Base-by-base conservation (phyloP, 2,888 invertebrate genomes). In the Agriotes lineatus region DNA sequence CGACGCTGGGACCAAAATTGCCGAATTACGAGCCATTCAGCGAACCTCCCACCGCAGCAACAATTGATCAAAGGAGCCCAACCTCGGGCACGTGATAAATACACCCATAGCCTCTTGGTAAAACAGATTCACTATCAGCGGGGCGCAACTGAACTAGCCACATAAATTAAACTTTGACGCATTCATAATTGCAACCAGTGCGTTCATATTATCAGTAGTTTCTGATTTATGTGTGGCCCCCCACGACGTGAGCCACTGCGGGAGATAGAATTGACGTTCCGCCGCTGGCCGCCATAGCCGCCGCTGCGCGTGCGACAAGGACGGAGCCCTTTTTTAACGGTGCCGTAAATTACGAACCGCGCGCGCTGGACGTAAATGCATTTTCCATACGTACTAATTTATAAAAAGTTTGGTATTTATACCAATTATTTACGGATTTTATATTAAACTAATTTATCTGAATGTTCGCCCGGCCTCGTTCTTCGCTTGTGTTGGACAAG, bases 121-220 rank as follows among this genome's bases (percentile, higher is more conserved):
- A 62, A 67, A 67, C 70, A 65, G 70, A 63, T 67, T 70, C 67
- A 63, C 62, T 50, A 67, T 58, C 70, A 60, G 57, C 70, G 50
- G 70, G 70, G 62, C 25, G 70, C 48, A 64, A 33, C 39, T 58
- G 70, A 67, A 67, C 79, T 79, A 78, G 78, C 76, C 78, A 75
- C 78, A 82, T 83, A 83, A 83, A 83, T 83, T 80, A 80, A 77
- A 77, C 78, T 83, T 83, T 83, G 82, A 83, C 82, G 81, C 80
- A 80, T 80, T 79, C 78, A 80, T 82, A 82, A 83, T 82, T 83
- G 82, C 82, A 77, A 80, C 77, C 79, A 78, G 78, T 78, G 77
- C 77, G 77, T 80, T 79, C 80, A 77, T 78, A 77, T 78, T 81
- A 82, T 82, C 82, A 81, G 82, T 82, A 82, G 82, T 81, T 81